Evolutionary conservation across 2,797 vertebrate genomes (phyloP).

Genomic region (Cuniculus paca): DNA sequence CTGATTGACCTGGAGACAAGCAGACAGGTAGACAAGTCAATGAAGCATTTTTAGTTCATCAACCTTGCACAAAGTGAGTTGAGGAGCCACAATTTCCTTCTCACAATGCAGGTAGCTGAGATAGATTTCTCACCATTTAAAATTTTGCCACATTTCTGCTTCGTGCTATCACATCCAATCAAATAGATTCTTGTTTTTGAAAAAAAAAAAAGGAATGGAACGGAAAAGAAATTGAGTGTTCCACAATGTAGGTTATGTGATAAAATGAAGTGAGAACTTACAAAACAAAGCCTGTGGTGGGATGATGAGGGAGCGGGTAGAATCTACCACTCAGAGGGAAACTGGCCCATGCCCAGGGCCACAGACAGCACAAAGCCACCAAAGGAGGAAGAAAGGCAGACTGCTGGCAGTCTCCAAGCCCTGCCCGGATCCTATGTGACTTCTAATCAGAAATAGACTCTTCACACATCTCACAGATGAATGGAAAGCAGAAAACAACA

Average conservation of each 20-base stretch:
- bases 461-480: not conserved
- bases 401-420: not conserved
- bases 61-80: conserved; percentile 73
- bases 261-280: conserved; percentile 62
- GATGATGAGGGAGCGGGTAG: not conserved
- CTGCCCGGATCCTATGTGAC: not conserved
- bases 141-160: conserved; percentile 70
- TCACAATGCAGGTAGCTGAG: conserved; percentile 74
- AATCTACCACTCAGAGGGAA: not conserved
- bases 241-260: conserved; percentile 42
- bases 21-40: conserved; percentile 76
- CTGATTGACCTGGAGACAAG: conserved; percentile 81
- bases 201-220: conserved; percentile 10
- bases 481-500: not conserved
- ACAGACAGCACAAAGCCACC: not conserved
- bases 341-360: fast-evolving
- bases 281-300: not conserved
- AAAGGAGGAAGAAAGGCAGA: not conserved
- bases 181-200: conserved; percentile 62
- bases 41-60: conserved; percentile 78
- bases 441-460: not conserved
- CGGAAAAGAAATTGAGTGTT: conserved; percentile 66
- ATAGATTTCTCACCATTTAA: conserved; percentile 78
- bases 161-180: conserved; percentile 68
- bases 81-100: conserved; percentile 74